Conservation (phyloP, 2,888 invertebrate species). For the Andrena hattorfiana region DNA sequence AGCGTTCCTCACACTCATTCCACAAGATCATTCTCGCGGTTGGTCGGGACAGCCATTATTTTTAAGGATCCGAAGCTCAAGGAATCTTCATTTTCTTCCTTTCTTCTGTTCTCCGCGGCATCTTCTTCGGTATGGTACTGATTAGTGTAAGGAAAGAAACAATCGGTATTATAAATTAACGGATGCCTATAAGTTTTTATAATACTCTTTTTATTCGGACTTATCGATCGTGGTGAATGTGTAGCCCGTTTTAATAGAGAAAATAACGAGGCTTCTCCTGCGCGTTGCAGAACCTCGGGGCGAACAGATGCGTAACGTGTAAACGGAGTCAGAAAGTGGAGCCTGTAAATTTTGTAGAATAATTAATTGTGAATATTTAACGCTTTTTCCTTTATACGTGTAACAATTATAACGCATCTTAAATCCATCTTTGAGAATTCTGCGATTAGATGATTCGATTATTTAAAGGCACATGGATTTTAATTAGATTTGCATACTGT, state of each 20-base stretch:
- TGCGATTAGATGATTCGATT: neutral
- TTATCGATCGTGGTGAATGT: neutral
- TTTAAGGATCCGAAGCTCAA: constrained; percentile 19
- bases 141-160: neutral
- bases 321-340: constrained; percentile 14
- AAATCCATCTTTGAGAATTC: neutral
- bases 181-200: neutral
- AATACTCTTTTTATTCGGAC: neutral
- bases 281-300: neutral
- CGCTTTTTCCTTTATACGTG: neutral
- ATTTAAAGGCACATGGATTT: constrained; percentile 4
- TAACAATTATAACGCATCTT: constrained; percentile 7
- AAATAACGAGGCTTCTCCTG: constrained; percentile 1
- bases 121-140: neutral
- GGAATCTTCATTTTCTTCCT: constrained; percentile 20
- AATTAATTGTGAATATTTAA: constrained; percentile 39
- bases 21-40: constrained; percentile 30
- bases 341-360: constrained; percentile 41
- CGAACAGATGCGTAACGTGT: constrained; percentile 6
- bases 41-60: constrained; percentile 30
- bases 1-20: constrained; percentile 52
- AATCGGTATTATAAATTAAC: neutral
- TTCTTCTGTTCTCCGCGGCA: neutral
- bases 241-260: neutral
- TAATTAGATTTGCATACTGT: neutral